Conservation (phyloP, 2,797 vertebrate genomes). For the Eulemur rubriventer region DNA sequence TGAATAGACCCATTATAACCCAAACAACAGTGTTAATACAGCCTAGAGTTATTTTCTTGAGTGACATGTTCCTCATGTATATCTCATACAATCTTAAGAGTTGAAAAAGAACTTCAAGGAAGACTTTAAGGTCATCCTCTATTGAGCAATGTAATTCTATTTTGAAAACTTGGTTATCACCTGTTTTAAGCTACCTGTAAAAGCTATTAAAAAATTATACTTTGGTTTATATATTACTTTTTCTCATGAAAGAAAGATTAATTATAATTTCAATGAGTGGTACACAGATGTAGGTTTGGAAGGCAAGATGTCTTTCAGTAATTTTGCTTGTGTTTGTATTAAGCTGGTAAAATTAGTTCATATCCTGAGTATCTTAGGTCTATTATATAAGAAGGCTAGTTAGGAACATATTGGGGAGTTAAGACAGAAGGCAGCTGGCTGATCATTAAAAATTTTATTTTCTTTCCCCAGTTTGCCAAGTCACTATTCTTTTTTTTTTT, state of each 20-base stretch:
- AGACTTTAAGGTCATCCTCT: neutral
- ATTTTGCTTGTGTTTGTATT: slow-evolving; percentile 31
- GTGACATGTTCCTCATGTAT: neutral
- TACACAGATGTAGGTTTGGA: neutral
- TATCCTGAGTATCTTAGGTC: neutral
- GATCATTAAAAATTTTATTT: neutral
- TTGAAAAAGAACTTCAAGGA: slow-evolving; percentile 39
- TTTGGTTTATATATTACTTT: slow-evolving; percentile 1
- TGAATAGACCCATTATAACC: neutral
- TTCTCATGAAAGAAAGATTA: slow-evolving; percentile 32
- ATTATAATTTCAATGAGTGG: slow-evolving; percentile 4
- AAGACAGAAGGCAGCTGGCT: neutral
- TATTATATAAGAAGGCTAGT: neutral
- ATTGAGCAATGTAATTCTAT: neutral
- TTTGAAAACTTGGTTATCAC: neutral
- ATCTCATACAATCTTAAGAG: neutral
- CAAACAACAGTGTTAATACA: neutral
- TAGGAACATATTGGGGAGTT: neutral
- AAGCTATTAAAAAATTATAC: neutral
- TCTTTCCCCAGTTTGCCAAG: neutral
- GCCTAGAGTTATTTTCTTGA: neutral
- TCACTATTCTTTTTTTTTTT: neutral
- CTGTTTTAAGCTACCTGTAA: slow-evolving; percentile 19
- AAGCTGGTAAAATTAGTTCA: slow-evolving; percentile 9
- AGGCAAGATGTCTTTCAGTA: slow-evolving; percentile 18